A percentile compares a stretch with the other conserved stretches of the same genome.
These are phyloP conservation scores for Epinotia ramella DNA, from an alignment of 2,888 invertebrate genomes.

Conservation along the genomic window DNA sequence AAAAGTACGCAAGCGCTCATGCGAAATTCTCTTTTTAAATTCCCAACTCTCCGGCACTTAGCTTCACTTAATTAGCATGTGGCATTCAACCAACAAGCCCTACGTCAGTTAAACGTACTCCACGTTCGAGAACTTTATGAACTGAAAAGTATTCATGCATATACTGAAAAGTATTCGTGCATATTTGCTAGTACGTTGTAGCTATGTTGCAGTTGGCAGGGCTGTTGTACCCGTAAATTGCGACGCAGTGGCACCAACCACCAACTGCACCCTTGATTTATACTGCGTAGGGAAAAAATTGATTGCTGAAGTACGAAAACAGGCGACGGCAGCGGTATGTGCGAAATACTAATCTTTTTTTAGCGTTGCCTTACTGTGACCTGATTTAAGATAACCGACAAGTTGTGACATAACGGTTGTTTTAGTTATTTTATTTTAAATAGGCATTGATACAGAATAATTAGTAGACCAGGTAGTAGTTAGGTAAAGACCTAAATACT, in stretches of 20 bases:
- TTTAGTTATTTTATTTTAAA: no score
- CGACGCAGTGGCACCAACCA: conserved; percentile 50
- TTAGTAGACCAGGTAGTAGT: no score
- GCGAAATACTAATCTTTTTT: neutral
- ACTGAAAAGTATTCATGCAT: neutral
- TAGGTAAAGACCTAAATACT: no score
- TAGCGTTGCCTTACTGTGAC: neutral
- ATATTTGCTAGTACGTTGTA: conserved; percentile 56
- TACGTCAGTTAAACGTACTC: conserved; percentile 39
- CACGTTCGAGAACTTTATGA: conserved; percentile 58
- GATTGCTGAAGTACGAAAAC: conserved; percentile 23
- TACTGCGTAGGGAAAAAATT: conserved; percentile 50
- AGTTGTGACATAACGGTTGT: neutral
- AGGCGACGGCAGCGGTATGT: no score
- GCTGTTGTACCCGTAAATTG: conserved; percentile 59
- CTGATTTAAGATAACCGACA: neutral
- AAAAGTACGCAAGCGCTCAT: neutral
- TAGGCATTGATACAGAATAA: no score
- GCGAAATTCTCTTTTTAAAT: conserved; percentile 31
- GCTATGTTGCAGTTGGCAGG: conserved; percentile 58
- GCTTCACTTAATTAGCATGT: conserved; percentile 39
- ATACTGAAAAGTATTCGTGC: conserved; percentile 56
- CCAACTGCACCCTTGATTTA: conserved; percentile 55
- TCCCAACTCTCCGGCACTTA: conserved; percentile 18
- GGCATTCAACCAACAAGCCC: conserved; percentile 32